phyloP scores from a whole-genome alignment of 1,140 invertebrate species.

The Caenorhabditis briggsae region DNA sequence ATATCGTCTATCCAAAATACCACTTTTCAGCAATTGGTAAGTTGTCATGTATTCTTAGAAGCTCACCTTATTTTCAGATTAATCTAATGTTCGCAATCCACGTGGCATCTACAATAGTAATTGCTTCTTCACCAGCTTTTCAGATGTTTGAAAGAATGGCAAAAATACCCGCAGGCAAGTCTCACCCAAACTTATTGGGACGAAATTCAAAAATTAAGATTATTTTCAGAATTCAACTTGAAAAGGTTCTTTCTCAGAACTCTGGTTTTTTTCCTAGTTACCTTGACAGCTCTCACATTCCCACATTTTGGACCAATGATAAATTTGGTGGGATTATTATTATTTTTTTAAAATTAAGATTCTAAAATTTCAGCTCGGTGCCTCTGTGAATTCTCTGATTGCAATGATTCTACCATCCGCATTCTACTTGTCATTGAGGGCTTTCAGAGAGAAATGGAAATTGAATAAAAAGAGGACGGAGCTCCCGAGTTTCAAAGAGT shows the following conservation, averaged over 20 bases:
- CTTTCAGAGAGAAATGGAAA: neutral
- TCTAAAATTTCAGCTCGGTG: neutral
- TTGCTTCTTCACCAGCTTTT: neutral
- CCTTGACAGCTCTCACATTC: neutral
- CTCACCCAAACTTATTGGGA: neutral
- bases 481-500: neutral
- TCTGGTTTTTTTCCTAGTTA: neutral
- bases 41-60: neutral
- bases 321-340: neutral
- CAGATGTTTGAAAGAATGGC: neutral
- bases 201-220: neutral
- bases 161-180: neutral
- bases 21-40: slow-evolving; percentile 23
- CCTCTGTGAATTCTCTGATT: neutral
- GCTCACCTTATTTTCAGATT: neutral
- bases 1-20: neutral
- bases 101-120: neutral
- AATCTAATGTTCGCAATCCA: slow-evolving; percentile 13
- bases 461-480: neutral
- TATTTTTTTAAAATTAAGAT: neutral
- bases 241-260: neutral
- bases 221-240: neutral
- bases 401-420: slow-evolving; percentile 12
- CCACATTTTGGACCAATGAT: slow-evolving; percentile 18
- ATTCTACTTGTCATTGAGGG: slow-evolving; percentile 8